A percentile compares a stretch with the other conserved stretches of the same genome.
phyloP scores from a whole-genome alignment of 2,113 vertebrate genomes.

The Prochilodus magdalenae region DNA sequence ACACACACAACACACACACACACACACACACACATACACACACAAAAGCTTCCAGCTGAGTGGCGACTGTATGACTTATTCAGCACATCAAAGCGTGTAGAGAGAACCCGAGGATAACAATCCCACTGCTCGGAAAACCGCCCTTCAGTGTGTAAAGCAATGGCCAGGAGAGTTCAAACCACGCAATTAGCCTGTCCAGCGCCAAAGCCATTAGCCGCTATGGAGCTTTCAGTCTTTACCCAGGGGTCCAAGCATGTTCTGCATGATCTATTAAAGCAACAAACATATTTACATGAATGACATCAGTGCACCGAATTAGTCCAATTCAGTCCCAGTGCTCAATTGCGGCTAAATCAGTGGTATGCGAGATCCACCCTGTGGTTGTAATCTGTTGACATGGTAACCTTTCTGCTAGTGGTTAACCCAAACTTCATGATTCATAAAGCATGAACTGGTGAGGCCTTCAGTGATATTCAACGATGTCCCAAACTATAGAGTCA shows the following conservation, averaged over 20 bases:
- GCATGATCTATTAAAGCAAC: background rate
- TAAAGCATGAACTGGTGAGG: background rate
- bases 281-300: constrained; percentile 15
- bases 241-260: background rate
- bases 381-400: constrained; percentile 15
- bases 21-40: background rate
- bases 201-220: background rate
- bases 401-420: constrained; percentile 14
- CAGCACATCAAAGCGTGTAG: background rate
- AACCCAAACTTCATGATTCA: background rate
- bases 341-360: background rate
- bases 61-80: background rate
- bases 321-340: background rate
- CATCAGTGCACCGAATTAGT: background rate
- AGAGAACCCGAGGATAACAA: background rate
- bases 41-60: background rate
- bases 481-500: background rate
- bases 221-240: background rate
- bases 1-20: background rate
- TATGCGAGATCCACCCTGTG: constrained; percentile 10
- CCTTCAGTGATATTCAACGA: constrained; percentile 1
- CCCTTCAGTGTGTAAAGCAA: background rate
- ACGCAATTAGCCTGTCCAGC: background rate
- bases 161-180: background rate
- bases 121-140: constrained; percentile 1